phyloP scores from a whole-genome alignment of 92 coral and sea anemone species.

The Plumapathes pennacea region DNA sequence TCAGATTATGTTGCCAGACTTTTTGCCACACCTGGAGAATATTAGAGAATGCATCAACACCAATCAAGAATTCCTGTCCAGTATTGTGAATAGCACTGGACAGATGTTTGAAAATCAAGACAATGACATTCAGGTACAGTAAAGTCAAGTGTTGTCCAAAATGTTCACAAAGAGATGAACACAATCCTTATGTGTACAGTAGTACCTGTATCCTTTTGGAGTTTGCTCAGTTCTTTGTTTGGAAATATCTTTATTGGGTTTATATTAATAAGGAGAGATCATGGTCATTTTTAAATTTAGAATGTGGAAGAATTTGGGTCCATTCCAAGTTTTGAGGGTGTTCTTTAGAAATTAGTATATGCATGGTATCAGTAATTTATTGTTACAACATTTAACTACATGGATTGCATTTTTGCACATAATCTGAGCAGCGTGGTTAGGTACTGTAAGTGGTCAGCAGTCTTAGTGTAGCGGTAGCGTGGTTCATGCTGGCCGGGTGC shows the following conservation, averaged over 20 bases:
- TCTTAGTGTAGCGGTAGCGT: too few relatives aligned
- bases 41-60: slow-evolving; percentile 66
- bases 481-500: too few relatives aligned
- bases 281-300: not conserved
- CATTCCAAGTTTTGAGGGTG: not conserved
- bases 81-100: slow-evolving; percentile 68
- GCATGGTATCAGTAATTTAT: not conserved
- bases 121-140: too few relatives aligned
- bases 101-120: slow-evolving; percentile 90
- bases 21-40: slow-evolving; percentile 54
- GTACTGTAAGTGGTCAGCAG: too few relatives aligned
- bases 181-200: too few relatives aligned
- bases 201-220: too few relatives aligned
- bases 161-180: too few relatives aligned
- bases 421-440: too few relatives aligned
- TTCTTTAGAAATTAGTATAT: not conserved
- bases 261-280: too few relatives aligned
- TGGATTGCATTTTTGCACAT: too few relatives aligned
- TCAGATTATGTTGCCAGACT: slow-evolving; percentile 73
- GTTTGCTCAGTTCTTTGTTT: too few relatives aligned
- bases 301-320: not conserved
- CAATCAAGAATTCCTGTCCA: slow-evolving; percentile 73
- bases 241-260: too few relatives aligned
- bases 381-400: not conserved
- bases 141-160: not conserved